Conservation (phyloP, 2,797 vertebrate genomes). For the Danionella dracula region DNA sequence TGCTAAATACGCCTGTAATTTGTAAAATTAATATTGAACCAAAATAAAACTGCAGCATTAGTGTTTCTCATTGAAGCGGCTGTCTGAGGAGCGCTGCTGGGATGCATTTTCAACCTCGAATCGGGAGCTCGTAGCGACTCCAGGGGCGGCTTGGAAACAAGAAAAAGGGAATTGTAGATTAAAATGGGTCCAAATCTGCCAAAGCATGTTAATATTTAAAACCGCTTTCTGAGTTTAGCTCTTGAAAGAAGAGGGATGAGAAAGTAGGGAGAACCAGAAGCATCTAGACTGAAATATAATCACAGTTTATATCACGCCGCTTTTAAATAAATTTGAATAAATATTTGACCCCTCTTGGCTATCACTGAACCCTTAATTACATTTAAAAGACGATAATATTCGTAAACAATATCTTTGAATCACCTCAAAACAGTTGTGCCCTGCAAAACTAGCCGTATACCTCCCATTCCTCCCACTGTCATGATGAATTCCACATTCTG, state of each 20-base stretch:
- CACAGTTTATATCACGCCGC: too few relatives aligned
- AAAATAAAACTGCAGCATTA: constrained; percentile 20
- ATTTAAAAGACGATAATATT: too few relatives aligned
- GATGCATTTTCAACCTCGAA: not conserved
- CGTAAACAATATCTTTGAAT: too few relatives aligned
- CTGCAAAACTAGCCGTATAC: too few relatives aligned
- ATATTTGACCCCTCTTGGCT: too few relatives aligned
- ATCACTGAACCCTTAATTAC: too few relatives aligned
- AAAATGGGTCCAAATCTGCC: constrained; percentile 11
- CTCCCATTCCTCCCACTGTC: too few relatives aligned
- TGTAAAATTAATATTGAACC: constrained; percentile 33
- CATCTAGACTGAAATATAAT: too few relatives aligned
- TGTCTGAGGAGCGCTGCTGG: not conserved
- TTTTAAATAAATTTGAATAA: too few relatives aligned
- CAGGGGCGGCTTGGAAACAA: not conserved
- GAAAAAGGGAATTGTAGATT: not conserved
- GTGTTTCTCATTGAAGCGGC: not conserved
- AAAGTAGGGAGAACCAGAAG: constrained; percentile 28
- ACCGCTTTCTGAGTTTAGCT: constrained; percentile 28
- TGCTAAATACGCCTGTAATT: constrained; percentile 23
- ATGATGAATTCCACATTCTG: too few relatives aligned
- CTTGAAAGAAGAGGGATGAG: constrained; percentile 24
- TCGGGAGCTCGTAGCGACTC: not conserved
- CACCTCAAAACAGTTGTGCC: too few relatives aligned
- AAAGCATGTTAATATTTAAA: constrained; percentile 39